Evolutionary conservation across 2,888 invertebrate species (phyloP), one percentile per base, ranked within the genome.

Genomic region (Anthoptus insignis): DNA sequence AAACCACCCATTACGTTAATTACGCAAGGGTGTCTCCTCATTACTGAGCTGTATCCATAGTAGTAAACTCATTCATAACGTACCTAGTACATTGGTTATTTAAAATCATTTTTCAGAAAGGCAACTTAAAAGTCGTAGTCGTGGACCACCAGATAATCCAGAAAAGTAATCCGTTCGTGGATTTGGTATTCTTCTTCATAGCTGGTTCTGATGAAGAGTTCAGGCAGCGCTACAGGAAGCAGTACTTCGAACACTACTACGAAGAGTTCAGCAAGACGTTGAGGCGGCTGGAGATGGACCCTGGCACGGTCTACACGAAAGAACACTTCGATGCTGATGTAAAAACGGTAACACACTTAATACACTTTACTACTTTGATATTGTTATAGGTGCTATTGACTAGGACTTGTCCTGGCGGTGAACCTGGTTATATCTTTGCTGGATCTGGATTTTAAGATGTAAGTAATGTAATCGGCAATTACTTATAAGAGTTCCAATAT

Each of bases 101-200:
- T n/a, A n/a, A n/a, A n/a, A n/a, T n/a, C n/a, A n/a, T 22, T 5
- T 75, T 73, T 13, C 74, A 82, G 81, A 73, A 78, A 13, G 78
- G 76, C 2, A 60, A 68, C 14, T n/a, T 73, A 9, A 65, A 74
- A 34, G 53, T 79, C 2, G 67, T 75, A 7, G 60, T 73, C 0
- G 47, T 81, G 4, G 81, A 82, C 59, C 7, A 27, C 59, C 82
- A 82, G 64, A 74, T 73, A 9, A 22, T 79, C 6, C 71, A 72
- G 13, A 34, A 63, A 0, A 72, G 73, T 4, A 73, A 65, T 22
- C 72, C 73, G 0, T 50, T 73, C 6, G 37, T 57, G 0, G 81
- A 81, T 57, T 64, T 82, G 0, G 64, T 81, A 56, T 79, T 77
- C 68, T 78, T 81, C 61, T 74, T 81, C 24, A 75, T 78, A 70